Evolutionary conservation across 1,140 invertebrate genomes (phyloP), one percentile per base, ranked within the genome.

Genomic region (Luehdorfia chinensis): DNA sequence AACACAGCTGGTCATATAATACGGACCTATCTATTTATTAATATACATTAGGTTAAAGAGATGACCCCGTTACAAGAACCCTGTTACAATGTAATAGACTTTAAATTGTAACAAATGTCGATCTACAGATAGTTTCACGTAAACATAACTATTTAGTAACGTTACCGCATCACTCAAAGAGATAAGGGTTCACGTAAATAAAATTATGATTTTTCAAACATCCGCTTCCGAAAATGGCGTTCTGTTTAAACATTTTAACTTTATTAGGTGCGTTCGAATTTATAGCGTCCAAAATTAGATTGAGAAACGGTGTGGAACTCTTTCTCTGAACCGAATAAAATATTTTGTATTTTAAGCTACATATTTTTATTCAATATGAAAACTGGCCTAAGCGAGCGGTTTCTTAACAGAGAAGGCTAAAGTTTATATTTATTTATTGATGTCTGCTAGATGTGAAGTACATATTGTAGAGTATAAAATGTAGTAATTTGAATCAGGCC

Each of bases 181-280:
- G 52, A 59, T 59, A 64, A 54, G 44, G 46, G 14, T 33, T 34
- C 44, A 54, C 47, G 47, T 56, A 49, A 56, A 63, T 28, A 59
- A 48, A 19, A 53, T 52, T 51, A 53, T 28, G 28, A 51, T 57
- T 51, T 51, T 6, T 27, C 50, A 51, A 64, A 60, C 58, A 56
- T 60, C 52, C 55, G 63, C 6, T 43, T 30, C 39, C 25, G 8
- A 23, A 37, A 43, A 15, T 34, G 8, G 25, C 25, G 8, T 43
- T 39, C 13, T 43, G 14, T 15, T 34, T 15, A 30, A 43, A 43
- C 14, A 43, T 43, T 28, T n/a, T 8, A 8, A 41, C 3, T 30
- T 43, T 30, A 43, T 43, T 15, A 43, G 25, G 39, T 43, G 15
- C 25, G 25, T 28, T 43, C 9, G 25, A 16, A 43, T 16, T 28